Percentiles rank a stretch among this genome's conserved stretches.
Evolutionary conservation across 2,113 vertebrate species (phyloP).

Genomic region (Phrynosoma platyrhinos): DNA sequence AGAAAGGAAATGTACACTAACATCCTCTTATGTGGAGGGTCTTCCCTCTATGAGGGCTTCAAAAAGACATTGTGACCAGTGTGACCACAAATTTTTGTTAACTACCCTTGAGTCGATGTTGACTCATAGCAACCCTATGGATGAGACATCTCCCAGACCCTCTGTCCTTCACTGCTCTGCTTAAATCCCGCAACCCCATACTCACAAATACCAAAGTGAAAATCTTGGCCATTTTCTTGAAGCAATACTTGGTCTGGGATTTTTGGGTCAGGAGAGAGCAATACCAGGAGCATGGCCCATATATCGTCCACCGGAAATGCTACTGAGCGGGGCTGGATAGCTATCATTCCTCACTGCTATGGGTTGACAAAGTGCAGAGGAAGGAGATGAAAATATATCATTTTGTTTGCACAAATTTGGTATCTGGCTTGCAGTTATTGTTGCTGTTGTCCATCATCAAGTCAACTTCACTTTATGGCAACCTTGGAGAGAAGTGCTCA

Average conservation of each 20-base stretch:
- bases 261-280: constrained; percentile 68
- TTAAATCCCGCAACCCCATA: too few relatives aligned
- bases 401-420: neutral
- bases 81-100: neutral
- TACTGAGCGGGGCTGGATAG: constrained; percentile 31
- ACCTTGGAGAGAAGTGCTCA: too few relatives aligned
- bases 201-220: neutral
- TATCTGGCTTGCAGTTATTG: neutral
- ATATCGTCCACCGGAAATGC: constrained; percentile 67
- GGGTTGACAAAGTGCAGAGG: neutral
- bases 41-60: constrained; percentile 62
- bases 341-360: neutral
- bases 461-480: too few relatives aligned
- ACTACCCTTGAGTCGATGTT: too few relatives aligned
- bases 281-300: constrained; percentile 66
- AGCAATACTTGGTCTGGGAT: constrained; percentile 60
- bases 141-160: too few relatives aligned
- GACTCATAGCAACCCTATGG: too few relatives aligned
- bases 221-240: constrained; percentile 41
- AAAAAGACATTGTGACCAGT: constrained; percentile 39
- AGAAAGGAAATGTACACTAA: constrained; percentile 32
- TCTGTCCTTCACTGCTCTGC: too few relatives aligned
- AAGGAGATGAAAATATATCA: constrained; percentile 30
- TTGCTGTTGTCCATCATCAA: neutral
- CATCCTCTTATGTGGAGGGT: constrained; percentile 69